Evolutionary conservation across 2,113 vertebrate genomes (phyloP).

Genomic region (Chascanopsetta lugubris): DNA sequence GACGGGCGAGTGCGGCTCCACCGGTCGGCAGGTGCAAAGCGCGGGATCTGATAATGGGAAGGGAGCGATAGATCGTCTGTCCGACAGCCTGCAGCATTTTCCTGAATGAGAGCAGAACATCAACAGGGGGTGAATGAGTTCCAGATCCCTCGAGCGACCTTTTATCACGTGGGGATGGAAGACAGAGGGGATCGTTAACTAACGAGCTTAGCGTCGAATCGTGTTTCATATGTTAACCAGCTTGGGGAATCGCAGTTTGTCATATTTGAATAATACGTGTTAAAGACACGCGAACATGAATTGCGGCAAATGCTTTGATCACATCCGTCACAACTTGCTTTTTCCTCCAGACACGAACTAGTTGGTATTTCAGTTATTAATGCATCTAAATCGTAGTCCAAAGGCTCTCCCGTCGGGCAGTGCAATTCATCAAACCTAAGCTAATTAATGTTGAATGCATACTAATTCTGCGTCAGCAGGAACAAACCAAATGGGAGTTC

Average conservation of each 20-base stretch:
- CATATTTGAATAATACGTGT: neutral
- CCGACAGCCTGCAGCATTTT: slow-evolving; percentile 43
- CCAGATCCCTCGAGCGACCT: slow-evolving; percentile 60
- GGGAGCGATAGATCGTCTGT: slow-evolving; percentile 65
- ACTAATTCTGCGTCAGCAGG: neutral
- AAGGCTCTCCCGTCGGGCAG: neutral
- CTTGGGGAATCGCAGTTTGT: too few relatives aligned
- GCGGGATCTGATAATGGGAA: slow-evolving; percentile 63
- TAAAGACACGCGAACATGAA: neutral
- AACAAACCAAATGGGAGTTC: slow-evolving; percentile 4
- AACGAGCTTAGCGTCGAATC: neutral
- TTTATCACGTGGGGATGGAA: neutral
- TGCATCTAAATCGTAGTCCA: neutral
- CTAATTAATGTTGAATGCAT: neutral
- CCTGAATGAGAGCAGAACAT: slow-evolving; percentile 40
- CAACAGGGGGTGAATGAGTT: slow-evolving; percentile 60
- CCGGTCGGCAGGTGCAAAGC: slow-evolving; percentile 66
- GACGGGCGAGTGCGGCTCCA: slow-evolving; percentile 18
- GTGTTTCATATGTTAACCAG: too few relatives aligned
- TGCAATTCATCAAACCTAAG: neutral
- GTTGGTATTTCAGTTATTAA: neutral
- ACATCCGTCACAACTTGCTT: neutral
- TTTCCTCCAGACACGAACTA: neutral
- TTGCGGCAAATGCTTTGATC: neutral
- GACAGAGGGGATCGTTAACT: neutral